Base-by-base conservation (phyloP, 2,113 vertebrate genomes). In the Gnathonemus echidnorhynchus region DNA sequence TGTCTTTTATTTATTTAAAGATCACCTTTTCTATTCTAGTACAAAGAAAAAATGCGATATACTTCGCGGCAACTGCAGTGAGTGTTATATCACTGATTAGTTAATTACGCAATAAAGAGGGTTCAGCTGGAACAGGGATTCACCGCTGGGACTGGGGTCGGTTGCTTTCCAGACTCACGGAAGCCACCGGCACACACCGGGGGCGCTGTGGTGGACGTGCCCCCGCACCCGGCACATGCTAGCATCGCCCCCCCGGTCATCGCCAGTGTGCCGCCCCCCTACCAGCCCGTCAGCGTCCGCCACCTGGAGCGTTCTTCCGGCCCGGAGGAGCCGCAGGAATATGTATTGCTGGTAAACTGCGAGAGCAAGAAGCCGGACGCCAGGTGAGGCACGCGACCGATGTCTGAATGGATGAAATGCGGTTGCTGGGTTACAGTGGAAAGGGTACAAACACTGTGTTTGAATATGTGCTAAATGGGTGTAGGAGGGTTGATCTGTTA, bases 291-390 rank as follows among this genome's bases (percentile, higher is more conserved):
- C 92, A 98, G 95, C 1, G 95, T 98, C 88, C 97, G 97, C 31
- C 96, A 96, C 91, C 93, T 97, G 88, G 97, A 98, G 74, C 93
- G 97, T 89, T 97, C 97, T 90, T 97, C 97, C 91, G 96, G 96
- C 90, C 97, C 97, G 94, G 98, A 99, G 58, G 98, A 98, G 93
- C 98, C 97, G 83, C 98, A 99, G 95, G 98, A 99, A 95, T 99
- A 99, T 95, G 95, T 99, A 94, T 96, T 97, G 96, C 96, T 99
- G 92, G 96, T 97, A 93, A 98, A 99, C 96, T 99, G 98, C 95
- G 97, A 99, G 95, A 99, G 98, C 96, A 99, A 98, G 96, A 99
- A 98, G 93, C 98, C 97, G n/a, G 98, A 98, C 92, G 95, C 95
- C 95, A 99, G 98, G 98, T 99, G 93, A 96, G 92, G 90, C 39